Conservation (phyloP, 2,797 vertebrate genomes). For the Spheniscus humboldti region DNA sequence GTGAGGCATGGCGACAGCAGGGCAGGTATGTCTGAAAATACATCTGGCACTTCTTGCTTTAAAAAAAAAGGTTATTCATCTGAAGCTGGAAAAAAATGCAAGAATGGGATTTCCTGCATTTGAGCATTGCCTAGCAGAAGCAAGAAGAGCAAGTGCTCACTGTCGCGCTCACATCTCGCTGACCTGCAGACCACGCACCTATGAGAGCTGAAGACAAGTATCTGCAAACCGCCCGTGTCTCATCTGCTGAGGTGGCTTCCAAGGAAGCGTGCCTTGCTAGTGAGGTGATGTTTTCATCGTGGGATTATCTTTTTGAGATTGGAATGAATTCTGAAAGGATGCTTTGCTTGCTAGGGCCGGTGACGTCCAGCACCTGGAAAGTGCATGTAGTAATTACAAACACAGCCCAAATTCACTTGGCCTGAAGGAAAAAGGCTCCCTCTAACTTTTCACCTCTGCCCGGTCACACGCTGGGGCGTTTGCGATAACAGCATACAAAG, state of each 20-base stretch:
- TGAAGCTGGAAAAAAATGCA: neutral
- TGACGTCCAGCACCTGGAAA: neutral
- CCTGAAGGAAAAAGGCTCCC: neutral
- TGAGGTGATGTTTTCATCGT: neutral
- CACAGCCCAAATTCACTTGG: neutral
- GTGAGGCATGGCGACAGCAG: neutral
- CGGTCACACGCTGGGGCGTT: accelerated
- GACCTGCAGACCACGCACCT: neutral
- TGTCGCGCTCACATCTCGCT: neutral
- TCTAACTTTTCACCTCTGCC: neutral
- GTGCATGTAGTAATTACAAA: neutral
- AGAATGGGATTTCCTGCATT: neutral
- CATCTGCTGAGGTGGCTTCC: neutral
- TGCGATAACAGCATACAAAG: neutral
- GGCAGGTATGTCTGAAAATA: neutral
- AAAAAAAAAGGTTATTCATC: neutral
- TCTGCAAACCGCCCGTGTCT: neutral
- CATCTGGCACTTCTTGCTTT: neutral
- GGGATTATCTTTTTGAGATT: neutral
- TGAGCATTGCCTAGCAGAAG: neutral
- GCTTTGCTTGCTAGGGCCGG: neutral
- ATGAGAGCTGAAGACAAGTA: neutral
- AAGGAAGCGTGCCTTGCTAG: neutral
- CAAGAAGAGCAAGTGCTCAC: neutral
- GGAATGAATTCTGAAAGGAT: neutral